Conservation (phyloP, 2,888 invertebrate species). For the Drosophila antonietae region DNA sequence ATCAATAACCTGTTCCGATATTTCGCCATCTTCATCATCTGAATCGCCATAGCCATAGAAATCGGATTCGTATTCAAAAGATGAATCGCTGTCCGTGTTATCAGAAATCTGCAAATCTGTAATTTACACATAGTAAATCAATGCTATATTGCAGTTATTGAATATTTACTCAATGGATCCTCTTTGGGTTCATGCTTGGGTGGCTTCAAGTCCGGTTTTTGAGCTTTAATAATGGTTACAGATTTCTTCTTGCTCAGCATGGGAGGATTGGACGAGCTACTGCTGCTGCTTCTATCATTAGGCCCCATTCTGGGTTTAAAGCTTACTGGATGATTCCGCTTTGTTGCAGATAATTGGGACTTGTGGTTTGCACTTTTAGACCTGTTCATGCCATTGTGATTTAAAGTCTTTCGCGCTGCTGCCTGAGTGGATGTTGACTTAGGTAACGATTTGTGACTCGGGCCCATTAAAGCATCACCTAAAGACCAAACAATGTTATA, state of each 20-base stretch:
- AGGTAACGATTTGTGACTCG: slow-evolving; percentile 19
- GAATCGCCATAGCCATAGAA: slow-evolving; percentile 53
- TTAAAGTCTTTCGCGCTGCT: slow-evolving; percentile 15
- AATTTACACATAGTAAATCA: not conserved
- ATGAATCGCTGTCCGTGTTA: slow-evolving; percentile 54
- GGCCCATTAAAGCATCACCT: slow-evolving; percentile 59
- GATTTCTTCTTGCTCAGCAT: slow-evolving; percentile 36
- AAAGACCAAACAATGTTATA: too few species aligned
- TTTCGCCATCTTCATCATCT: slow-evolving; percentile 40
- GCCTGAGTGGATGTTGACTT: slow-evolving; percentile 26
- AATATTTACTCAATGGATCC: slow-evolving; percentile 62
- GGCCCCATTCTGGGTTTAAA: not conserved
- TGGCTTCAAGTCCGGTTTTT: slow-evolving; percentile 43
- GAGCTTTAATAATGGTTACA: slow-evolving; percentile 53
- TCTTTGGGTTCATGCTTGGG: slow-evolving; percentile 54
- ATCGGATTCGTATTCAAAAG: slow-evolving; percentile 59
- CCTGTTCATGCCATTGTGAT: slow-evolving; percentile 10
- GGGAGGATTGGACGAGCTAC: slow-evolving; percentile 14
- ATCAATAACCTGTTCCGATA: slow-evolving; percentile 53
- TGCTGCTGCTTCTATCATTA: slow-evolving; percentile 35
- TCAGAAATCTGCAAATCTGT: slow-evolving; percentile 45
- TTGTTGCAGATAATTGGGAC: slow-evolving; percentile 1
- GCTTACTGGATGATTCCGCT: slow-evolving; percentile 6
- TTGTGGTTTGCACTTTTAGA: slow-evolving; percentile 17
- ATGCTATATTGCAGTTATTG: too few species aligned